Conservation (phyloP, 2,888 invertebrate genomes). For the Serripes groenlandicus region DNA sequence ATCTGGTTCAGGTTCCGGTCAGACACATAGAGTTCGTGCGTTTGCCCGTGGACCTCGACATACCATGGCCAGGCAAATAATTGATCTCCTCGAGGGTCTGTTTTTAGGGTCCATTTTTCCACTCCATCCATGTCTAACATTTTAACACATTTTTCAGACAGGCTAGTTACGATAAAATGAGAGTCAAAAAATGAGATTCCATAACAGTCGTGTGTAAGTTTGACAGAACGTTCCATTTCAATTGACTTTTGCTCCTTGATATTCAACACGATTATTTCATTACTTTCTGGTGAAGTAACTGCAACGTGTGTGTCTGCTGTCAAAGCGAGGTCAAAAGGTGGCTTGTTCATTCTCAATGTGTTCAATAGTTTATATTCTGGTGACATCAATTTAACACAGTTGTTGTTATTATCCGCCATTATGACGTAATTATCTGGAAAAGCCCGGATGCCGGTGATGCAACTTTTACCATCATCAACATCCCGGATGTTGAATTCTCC, state of each 20-base stretch:
- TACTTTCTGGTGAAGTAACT: constrained; percentile 38
- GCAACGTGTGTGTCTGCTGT: constrained; percentile 29
- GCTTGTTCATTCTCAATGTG: constrained; percentile 12
- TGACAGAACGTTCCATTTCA: constrained; percentile 10
- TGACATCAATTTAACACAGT: constrained; percentile 35
- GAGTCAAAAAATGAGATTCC: constrained; percentile 28
- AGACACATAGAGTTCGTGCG: constrained; percentile 9
- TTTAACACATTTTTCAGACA: constrained; percentile 43
- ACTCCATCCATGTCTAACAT: constrained; percentile 31
- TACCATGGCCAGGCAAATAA: constrained; percentile 62
- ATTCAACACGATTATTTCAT: constrained; percentile 35
- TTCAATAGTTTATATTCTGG: constrained; percentile 23
- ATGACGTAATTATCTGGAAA: constrained; percentile 36
- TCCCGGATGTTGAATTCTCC: constrained; percentile 32
- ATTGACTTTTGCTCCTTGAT: constrained; percentile 27
- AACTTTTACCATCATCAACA: constrained; percentile 36
- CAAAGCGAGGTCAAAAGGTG: constrained; percentile 51
- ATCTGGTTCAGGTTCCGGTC: constrained; percentile 2
- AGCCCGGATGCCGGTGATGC: constrained; percentile 45
- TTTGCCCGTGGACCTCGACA: constrained; percentile 13
- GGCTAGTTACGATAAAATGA: constrained; percentile 38
- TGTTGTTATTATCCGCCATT: constrained; percentile 47
- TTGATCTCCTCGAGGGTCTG: constrained; percentile 9
- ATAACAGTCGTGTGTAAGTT: constrained; percentile 44
- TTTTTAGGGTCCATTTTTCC: constrained; percentile 34